phyloP scores from a whole-genome alignment of 2,113 vertebrate species.

The Strix uralensis region DNA sequence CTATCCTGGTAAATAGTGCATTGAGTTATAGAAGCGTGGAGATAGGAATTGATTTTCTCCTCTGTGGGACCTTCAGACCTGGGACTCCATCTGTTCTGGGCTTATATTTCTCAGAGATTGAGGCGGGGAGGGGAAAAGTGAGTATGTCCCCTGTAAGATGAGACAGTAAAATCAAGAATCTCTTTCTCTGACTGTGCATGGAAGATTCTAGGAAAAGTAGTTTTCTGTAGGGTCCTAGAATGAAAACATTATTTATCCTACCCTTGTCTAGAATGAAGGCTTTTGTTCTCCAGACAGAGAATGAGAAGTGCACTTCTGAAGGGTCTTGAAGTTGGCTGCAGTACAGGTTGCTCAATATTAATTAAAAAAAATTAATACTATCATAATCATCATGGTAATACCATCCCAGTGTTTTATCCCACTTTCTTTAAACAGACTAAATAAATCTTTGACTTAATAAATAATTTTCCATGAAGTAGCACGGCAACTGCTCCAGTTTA shows the following conservation, averaged over 20 bases:
- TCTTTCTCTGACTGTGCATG: neutral
- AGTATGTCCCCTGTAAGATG: neutral
- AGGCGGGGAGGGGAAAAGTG: fast-evolving
- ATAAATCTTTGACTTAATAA: constrained; percentile 15
- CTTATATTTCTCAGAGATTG: neutral
- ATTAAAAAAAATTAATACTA: neutral
- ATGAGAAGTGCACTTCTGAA: neutral
- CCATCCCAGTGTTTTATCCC: neutral
- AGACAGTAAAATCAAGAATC: neutral
- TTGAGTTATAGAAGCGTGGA: neutral
- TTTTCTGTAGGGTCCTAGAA: neutral
- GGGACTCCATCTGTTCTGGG: neutral
- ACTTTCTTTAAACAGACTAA: neutral
- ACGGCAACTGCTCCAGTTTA: neutral
- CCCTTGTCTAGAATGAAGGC: neutral
- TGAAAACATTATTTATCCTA: neutral
- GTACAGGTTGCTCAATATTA: neutral
- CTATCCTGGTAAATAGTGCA: neutral
- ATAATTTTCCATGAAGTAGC: neutral
- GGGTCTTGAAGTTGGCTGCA: neutral
- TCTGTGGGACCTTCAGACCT: neutral
- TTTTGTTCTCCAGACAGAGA: neutral
- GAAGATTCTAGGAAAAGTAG: neutral
- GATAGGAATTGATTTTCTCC: neutral
- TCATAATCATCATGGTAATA: neutral